These are phyloP conservation scores for Spizaetus ornatus DNA, from an alignment of 2,113 vertebrate species.

Conservation along the genomic window DNA sequence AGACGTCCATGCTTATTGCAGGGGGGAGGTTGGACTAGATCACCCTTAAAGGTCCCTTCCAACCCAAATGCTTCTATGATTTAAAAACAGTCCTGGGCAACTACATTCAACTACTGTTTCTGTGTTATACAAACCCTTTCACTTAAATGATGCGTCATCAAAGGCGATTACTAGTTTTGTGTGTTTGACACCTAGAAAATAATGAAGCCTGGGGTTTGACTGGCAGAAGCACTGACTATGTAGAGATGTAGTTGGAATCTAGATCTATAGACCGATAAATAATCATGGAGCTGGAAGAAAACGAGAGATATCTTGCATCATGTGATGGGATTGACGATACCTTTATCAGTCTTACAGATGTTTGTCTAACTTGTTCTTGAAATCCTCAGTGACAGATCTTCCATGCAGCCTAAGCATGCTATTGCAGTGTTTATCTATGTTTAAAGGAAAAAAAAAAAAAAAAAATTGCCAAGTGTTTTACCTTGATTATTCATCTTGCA, in stretches of 20 bases:
- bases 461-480: neutral
- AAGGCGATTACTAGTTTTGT: neutral
- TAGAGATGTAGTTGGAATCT: neutral
- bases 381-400: neutral
- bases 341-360: neutral
- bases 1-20: neutral
- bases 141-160: neutral
- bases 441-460: neutral
- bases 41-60: neutral
- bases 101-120: neutral
- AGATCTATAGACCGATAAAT: neutral
- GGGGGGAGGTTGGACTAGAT: neutral
- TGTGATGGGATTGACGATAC: accelerated
- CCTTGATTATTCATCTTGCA: neutral
- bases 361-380: neutral
- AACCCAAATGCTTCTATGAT: neutral
- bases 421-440: neutral
- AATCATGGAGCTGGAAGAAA: neutral
- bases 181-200: neutral
- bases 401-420: neutral
- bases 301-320: neutral
- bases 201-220: neutral
- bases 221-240: neutral
- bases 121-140: neutral
- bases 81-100: neutral